These are phyloP conservation scores for Tetropium fuscum DNA, from an alignment of 2,888 invertebrate species.

Conservation along the genomic window DNA sequence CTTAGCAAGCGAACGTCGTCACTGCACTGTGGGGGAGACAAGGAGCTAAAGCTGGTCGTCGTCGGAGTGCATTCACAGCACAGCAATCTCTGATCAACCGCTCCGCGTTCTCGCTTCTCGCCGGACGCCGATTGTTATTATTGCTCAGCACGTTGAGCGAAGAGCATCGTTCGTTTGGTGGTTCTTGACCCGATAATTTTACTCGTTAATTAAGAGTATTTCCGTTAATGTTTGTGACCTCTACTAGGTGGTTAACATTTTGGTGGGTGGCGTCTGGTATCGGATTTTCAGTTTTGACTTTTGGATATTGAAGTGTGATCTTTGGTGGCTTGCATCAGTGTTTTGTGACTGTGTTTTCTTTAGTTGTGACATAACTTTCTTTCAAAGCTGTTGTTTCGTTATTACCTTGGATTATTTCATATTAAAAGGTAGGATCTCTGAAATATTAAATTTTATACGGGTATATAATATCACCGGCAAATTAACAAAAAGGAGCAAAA, in stretches of 20 bases:
- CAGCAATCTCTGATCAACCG: conserved; percentile 58
- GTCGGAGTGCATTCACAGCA: conserved; percentile 63
- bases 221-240: neutral
- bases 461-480: no score
- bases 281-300: neutral
- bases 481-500: no score
- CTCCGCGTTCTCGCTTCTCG: conserved; percentile 35
- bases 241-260: neutral
- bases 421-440: conserved; percentile 1
- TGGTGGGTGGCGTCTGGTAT: neutral
- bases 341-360: conserved; percentile 4
- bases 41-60: conserved; percentile 55
- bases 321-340: neutral
- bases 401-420: neutral
- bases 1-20: conserved; percentile 45
- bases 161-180: conserved; percentile 37
- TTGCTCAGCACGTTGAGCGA: conserved; percentile 46
- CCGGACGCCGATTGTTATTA: conserved; percentile 48
- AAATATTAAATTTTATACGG: no score
- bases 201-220: no score
- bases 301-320: neutral
- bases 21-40: conserved; percentile 56
- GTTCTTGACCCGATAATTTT: neutral
- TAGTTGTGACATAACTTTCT: neutral
- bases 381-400: neutral